These are phyloP conservation scores for Arenaria interpres DNA, from an alignment of 2,113 vertebrate species.

Conservation along the genomic window DNA sequence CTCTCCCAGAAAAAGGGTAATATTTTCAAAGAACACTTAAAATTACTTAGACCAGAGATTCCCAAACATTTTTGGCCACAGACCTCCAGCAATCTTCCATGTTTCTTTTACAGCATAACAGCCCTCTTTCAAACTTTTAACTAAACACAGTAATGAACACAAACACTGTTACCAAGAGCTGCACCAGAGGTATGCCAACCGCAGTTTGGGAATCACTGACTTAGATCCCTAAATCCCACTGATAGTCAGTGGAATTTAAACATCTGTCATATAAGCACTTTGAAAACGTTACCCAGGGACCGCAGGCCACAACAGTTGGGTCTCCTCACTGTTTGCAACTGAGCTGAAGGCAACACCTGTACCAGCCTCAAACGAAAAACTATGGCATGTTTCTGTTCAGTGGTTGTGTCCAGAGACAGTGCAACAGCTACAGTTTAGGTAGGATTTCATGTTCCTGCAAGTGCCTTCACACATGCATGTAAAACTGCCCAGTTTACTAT, in stretches of 20 bases:
- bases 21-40: background rate
- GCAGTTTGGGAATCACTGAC: background rate
- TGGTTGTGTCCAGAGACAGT: background rate
- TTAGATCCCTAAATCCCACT: background rate
- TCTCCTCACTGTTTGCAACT: background rate
- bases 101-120: background rate
- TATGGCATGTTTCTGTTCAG: fast-evolving
- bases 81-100: background rate
- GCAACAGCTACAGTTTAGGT: background rate
- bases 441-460: background rate
- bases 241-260: background rate
- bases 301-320: background rate
- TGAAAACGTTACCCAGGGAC: background rate
- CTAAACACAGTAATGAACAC: background rate
- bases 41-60: background rate
- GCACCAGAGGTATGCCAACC: background rate
- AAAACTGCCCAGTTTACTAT: background rate
- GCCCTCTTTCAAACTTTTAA: background rate
- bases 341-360: background rate
- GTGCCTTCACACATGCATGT: fast-evolving
- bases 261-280: fast-evolving
- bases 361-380: background rate
- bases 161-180: background rate
- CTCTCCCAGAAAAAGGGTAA: background rate
- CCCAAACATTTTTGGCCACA: background rate